These are phyloP conservation scores for Sarotherodon lohbergeri DNA, from an alignment of 2,113 vertebrate genomes.

Conservation along the genomic window DNA sequence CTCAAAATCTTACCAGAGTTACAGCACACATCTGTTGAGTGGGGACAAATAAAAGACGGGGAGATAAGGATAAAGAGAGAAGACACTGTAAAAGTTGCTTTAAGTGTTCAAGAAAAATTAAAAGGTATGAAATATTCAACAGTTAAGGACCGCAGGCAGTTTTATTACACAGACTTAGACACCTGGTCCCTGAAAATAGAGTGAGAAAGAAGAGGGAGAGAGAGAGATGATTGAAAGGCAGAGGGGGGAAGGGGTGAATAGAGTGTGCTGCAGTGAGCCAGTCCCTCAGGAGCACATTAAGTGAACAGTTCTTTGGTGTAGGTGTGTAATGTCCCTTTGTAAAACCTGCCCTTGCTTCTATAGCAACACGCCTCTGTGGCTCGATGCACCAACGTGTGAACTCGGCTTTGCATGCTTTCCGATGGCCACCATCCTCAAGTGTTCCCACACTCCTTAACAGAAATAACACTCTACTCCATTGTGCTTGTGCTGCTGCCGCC, in stretches of 20 bases:
- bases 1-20: background rate
- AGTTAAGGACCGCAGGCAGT: conserved; percentile 41
- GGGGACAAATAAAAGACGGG: background rate
- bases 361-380: conserved; percentile 61
- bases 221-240: conserved; percentile 32
- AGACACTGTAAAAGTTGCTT: conserved; percentile 32
- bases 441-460: conserved; percentile 42
- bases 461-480: conserved; percentile 27
- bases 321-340: conserved; percentile 69
- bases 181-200: conserved; percentile 33
- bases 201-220: conserved; percentile 6
- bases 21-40: conserved; percentile 2
- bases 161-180: conserved; percentile 54
- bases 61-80: background rate
- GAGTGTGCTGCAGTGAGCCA: conserved; percentile 42
- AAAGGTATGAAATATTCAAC: conserved; percentile 65
- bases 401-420: conserved; percentile 6
- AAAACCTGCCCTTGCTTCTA: conserved; percentile 63
- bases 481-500: background rate
- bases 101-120: conserved; percentile 42
- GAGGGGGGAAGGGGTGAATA: conserved; percentile 24
- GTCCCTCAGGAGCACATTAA: conserved; percentile 59
- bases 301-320: conserved; percentile 65
- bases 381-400: conserved; percentile 31
- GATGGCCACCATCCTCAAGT: conserved; percentile 44